These are phyloP conservation scores for Colaptes auratus DNA, from an alignment of 2,113 vertebrate genomes.

Conservation along the genomic window DNA sequence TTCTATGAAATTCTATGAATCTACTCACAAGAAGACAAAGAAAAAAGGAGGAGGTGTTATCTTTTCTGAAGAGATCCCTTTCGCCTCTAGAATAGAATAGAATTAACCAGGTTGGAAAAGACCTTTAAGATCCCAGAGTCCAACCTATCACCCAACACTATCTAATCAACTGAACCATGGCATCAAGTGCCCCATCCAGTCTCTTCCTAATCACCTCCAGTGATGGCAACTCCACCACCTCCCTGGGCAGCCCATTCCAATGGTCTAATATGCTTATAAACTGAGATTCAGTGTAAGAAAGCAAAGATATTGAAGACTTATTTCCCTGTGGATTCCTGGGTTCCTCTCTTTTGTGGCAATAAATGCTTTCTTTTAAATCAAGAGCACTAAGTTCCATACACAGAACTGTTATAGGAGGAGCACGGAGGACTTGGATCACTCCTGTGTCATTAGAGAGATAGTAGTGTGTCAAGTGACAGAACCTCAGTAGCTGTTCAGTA, in stretches of 20 bases:
- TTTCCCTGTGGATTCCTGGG: not conserved
- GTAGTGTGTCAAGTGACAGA: not conserved
- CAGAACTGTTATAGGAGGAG: not conserved
- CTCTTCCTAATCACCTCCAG: no score
- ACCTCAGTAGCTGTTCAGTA: not conserved
- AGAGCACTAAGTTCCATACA: not conserved
- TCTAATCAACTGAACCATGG: no score
- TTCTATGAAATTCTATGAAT: no score
- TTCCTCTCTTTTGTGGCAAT: not conserved
- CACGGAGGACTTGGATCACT: not conserved
- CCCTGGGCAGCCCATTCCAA: no score
- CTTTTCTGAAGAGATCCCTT: not conserved
- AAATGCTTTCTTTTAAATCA: not conserved
- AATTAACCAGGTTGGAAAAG: no score
- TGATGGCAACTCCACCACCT: no score
- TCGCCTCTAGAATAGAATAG: not conserved
- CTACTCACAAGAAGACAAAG: not conserved
- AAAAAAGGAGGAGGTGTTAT: not conserved
- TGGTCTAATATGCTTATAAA: not conserved
- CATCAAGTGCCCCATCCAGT: no score
- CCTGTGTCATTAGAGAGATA: rapidly evolving
- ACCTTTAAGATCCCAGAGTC: no score
- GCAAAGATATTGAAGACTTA: not conserved
- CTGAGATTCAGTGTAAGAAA: not conserved
- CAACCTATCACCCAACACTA: no score